Percentiles rank a stretch among this genome's conserved stretches.
Evolutionary conservation across 1,140 invertebrate species (phyloP).

Genomic region (Argopecten irradians): DNA sequence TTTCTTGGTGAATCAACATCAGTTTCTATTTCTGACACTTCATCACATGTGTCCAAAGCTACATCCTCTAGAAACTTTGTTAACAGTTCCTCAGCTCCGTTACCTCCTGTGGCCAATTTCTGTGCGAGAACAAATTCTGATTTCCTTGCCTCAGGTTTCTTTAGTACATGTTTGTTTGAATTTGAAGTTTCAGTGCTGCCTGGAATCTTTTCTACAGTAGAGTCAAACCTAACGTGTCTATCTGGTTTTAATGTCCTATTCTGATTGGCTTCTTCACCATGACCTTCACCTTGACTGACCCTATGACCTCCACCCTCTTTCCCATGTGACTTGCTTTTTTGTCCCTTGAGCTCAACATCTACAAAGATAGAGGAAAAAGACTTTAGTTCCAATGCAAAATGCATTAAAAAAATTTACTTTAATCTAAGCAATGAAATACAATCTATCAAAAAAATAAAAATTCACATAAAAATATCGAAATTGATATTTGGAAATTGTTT

Average conservation of each 20-base stretch:
- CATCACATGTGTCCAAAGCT: constrained; percentile 60
- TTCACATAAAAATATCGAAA: no score
- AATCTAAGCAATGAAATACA: no score
- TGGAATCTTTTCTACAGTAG: background rate
- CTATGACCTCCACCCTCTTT: background rate
- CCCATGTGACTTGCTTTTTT: constrained; percentile 16
- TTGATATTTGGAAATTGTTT: no score
- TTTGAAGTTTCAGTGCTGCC: background rate
- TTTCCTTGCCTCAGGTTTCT: background rate
- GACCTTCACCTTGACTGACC: background rate
- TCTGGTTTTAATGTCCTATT: constrained; percentile 24
- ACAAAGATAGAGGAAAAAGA: background rate
- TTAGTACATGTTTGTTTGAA: constrained; percentile 33
- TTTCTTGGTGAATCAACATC: constrained; percentile 55
- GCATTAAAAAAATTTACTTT: background rate
- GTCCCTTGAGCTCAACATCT: background rate
- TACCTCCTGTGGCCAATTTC: constrained; percentile 28
- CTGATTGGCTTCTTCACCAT: background rate
- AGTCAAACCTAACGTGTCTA: constrained; percentile 43
- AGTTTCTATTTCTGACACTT: constrained; percentile 63
- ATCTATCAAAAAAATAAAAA: no score
- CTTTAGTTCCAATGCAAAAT: constrained; percentile 9
- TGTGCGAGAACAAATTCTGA: constrained; percentile 27
- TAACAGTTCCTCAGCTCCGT: constrained; percentile 29
- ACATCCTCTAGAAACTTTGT: constrained; percentile 44